Evolutionary conservation across 2,888 invertebrate genomes (phyloP).

Genomic region (Caradrina clavipalpis): DNA sequence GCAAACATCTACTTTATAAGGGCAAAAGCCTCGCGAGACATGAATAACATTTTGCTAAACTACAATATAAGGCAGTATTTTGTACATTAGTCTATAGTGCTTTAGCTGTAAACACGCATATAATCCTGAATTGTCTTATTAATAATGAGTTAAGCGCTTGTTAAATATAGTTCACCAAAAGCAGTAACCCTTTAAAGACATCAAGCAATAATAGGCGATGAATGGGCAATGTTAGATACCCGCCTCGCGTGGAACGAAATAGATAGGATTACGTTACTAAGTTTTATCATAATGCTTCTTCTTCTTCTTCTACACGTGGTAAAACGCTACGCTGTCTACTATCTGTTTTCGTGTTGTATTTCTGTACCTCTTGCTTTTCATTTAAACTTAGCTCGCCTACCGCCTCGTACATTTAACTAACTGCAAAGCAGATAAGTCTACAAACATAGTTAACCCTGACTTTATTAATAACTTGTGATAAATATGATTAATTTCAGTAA

Average conservation of each 20-base stretch:
- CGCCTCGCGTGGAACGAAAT: constrained; percentile 1
- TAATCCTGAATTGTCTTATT: constrained; percentile 2
- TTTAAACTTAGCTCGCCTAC: constrained; percentile 19
- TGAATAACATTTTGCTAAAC: constrained; percentile 22
- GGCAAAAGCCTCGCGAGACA: background rate
- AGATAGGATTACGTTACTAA: background rate
- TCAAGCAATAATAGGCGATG: constrained; percentile 7
- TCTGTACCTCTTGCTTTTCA: constrained; percentile 13
- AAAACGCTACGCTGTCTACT: constrained; percentile 5
- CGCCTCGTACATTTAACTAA: constrained; percentile 15
- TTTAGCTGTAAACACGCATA: constrained; percentile 3
- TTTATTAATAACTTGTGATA: constrained; percentile 40
- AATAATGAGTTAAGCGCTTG: background rate
- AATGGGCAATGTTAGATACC: background rate
- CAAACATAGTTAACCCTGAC: constrained; percentile 40
- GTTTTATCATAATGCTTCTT: background rate
- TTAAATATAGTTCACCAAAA: constrained; percentile 22
- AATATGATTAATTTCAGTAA: constrained; percentile 44
- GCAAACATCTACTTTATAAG: constrained; percentile 6
- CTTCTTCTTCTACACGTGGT: background rate
- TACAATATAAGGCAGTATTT: constrained; percentile 50
- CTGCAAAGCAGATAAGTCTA: constrained; percentile 58
- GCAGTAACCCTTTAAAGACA: constrained; percentile 29
- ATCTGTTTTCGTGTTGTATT: constrained; percentile 1
- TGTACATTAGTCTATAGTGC: constrained; percentile 36